These are phyloP conservation scores for Scrobipalpa costella DNA, from an alignment of 2,888 invertebrate species.

Conservation along the genomic window DNA sequence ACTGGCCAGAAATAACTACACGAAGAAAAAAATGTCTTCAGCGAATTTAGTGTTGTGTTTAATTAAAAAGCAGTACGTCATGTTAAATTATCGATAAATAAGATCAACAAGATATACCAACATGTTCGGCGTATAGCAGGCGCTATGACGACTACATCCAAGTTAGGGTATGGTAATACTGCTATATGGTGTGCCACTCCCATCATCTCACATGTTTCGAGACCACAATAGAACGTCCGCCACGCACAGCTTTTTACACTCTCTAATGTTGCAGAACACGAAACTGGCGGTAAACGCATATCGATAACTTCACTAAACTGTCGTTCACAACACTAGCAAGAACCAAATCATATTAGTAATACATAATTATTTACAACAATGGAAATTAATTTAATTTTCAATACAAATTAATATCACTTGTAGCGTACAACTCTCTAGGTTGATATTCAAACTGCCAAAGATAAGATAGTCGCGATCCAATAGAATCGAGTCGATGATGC, in stretches of 20 bases:
- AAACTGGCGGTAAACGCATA: conserved; percentile 54
- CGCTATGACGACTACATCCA: conserved; percentile 66
- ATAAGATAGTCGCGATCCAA: conserved; percentile 53
- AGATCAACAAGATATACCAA: conserved; percentile 49
- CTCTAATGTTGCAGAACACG: conserved; percentile 58
- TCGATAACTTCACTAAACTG: conserved; percentile 24
- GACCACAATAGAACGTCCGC: conserved; percentile 60
- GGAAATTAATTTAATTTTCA: conserved; percentile 19
- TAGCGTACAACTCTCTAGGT: conserved; percentile 31
- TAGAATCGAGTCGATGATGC: conserved; percentile 55
- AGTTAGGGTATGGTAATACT: conserved; percentile 60
- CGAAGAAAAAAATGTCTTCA: neutral
- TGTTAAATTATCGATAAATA: neutral
- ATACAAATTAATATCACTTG: conserved; percentile 18
- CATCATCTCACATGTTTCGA: conserved; percentile 56
- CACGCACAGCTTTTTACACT: conserved; percentile 62
- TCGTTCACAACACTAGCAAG: conserved; percentile 14
- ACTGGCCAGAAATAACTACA: neutral
- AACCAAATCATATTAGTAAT: neutral
- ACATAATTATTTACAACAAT: neutral
- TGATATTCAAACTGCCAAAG: conserved; percentile 52
- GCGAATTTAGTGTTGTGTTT: too few species aligned
- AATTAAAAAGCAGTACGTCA: too few species aligned
- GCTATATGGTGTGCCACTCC: conserved; percentile 56
- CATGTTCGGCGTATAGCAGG: conserved; percentile 58